These are phyloP conservation scores for Rhombomys opimus DNA, from an alignment of 2,113 vertebrate genomes.

Conservation along the genomic window DNA sequence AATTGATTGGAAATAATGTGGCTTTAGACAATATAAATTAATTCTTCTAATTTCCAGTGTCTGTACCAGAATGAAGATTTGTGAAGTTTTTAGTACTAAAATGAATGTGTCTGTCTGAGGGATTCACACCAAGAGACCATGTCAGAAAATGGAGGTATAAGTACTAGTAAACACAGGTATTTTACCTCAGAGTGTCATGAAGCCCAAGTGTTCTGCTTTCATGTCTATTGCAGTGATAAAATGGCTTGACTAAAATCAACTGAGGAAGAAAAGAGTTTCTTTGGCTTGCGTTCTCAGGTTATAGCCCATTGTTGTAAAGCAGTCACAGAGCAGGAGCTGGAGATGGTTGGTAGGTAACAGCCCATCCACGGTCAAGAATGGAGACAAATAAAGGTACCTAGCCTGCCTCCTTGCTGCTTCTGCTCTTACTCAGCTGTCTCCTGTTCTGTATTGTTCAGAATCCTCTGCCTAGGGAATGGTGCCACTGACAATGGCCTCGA, in stretches of 20 bases:
- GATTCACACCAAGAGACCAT: not conserved
- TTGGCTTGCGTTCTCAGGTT: not conserved
- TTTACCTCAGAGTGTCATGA: conserved; percentile 14
- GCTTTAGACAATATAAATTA: not conserved
- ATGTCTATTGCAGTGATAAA: not conserved
- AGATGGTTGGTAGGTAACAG: not conserved
- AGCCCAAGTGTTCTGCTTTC: not conserved
- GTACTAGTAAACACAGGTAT: not conserved
- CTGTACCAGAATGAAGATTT: not conserved
- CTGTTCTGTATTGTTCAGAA: not conserved
- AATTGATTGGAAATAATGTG: not conserved
- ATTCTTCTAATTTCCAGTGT: conserved; percentile 12
- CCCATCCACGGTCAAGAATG: not conserved
- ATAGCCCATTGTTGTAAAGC: not conserved
- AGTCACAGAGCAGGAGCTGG: not conserved
- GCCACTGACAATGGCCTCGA: not conserved
- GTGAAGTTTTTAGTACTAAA: conserved; percentile 26
- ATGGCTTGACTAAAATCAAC: not conserved
- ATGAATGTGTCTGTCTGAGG: not conserved
- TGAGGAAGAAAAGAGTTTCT: not conserved
- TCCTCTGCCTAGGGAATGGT: too few species aligned
- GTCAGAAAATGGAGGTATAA: not conserved
- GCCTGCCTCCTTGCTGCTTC: not conserved
- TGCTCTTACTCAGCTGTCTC: not conserved
- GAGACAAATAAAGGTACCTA: not conserved